phyloP scores from a whole-genome alignment of 2,888 invertebrate genomes.

The Cybosia mesomella region DNA sequence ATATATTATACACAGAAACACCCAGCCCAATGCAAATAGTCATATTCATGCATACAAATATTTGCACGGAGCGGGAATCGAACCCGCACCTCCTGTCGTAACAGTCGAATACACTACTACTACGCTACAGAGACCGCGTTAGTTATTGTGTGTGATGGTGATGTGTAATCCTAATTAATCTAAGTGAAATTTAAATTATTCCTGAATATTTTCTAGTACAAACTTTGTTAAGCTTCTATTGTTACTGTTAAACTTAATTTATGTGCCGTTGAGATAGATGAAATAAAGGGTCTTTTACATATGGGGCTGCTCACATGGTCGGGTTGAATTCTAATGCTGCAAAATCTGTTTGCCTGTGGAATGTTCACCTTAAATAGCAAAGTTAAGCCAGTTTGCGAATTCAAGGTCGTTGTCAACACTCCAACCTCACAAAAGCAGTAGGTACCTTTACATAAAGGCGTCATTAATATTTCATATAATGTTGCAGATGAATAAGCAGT shows the following conservation, averaged over 20 bases:
- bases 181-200: not conserved
- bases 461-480: not conserved
- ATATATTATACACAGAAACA: too few species aligned
- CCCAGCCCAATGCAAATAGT: too few species aligned
- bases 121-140: too few species aligned
- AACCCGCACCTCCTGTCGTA: too few species aligned
- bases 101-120: too few species aligned
- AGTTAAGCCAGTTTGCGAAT: not conserved
- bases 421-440: not conserved
- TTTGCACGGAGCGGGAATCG: too few species aligned
- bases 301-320: not conserved
- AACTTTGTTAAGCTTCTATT: not conserved
- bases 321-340: not conserved
- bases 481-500: not conserved
- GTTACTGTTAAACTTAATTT: conserved; percentile 1
- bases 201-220: not conserved
- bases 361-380: not conserved
- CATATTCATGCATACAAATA: too few species aligned
- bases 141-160: conserved; percentile 7
- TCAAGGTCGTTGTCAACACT: not conserved
- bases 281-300: not conserved
- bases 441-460: not conserved
- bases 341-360: not conserved
- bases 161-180: conserved; percentile 20
- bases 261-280: not conserved